A percentile compares a stretch with the other conserved stretches of the same genome.
Evolutionary conservation across 2,797 vertebrate species (phyloP).

Genomic region (Enteromius radiatus): DNA sequence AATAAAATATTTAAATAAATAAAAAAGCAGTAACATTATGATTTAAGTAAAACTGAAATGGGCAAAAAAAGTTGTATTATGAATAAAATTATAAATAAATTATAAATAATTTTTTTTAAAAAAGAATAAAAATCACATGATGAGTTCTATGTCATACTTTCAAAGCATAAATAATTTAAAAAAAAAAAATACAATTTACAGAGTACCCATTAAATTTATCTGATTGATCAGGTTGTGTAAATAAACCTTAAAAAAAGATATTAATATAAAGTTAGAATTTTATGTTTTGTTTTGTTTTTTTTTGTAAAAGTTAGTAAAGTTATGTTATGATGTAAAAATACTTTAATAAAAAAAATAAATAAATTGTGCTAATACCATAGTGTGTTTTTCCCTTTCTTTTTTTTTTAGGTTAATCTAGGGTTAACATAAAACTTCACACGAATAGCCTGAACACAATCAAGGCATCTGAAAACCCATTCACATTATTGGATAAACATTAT

Average conservation of each 20-base stretch:
- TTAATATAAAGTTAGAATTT: too few relatives aligned
- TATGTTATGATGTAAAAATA: neutral
- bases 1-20: neutral
- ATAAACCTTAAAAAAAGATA: too few relatives aligned
- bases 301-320: too few relatives aligned
- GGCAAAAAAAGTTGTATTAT: neutral
- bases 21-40: neutral
- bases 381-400: neutral
- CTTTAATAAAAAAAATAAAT: neutral
- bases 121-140: too few relatives aligned
- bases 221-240: too few relatives aligned
- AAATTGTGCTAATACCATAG: neutral
- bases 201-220: too few relatives aligned
- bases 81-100: too few relatives aligned
- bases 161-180: too few relatives aligned
- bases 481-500: slow-evolving; percentile 37
- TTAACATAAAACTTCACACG: slow-evolving; percentile 13
- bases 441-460: neutral
- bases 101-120: too few relatives aligned
- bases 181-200: too few relatives aligned
- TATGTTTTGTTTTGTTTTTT: too few relatives aligned
- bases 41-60: neutral
- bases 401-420: slow-evolving; percentile 14
- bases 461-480: slow-evolving; percentile 19
- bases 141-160: too few relatives aligned